phyloP scores from a whole-genome alignment of 2,113 vertebrate genomes.

The Corythornis cristatus region DNA sequence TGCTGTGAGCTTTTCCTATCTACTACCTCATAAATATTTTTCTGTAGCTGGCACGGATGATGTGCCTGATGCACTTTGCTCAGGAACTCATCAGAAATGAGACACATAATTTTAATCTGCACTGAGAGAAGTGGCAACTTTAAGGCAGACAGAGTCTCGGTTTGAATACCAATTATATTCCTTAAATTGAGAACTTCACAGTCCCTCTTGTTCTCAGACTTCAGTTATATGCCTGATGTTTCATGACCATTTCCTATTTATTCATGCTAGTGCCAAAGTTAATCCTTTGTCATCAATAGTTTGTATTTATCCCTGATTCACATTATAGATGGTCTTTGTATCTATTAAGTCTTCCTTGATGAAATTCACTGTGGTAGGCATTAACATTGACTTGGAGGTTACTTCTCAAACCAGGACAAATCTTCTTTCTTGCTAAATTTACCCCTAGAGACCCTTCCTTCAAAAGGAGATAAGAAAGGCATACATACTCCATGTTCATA shows the following conservation, averaged over 20 bases:
- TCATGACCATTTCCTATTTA: neutral
- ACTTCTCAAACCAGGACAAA: neutral
- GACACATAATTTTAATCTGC: neutral
- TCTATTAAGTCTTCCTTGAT: neutral
- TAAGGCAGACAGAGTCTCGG: neutral
- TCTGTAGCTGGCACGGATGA: neutral
- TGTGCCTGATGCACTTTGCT: neutral
- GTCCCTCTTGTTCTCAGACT: neutral
- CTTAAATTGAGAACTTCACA: neutral
- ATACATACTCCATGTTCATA: neutral
- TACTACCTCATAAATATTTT: conserved; percentile 26
- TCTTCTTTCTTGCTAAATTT: neutral
- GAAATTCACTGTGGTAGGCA: neutral
- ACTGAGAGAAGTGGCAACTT: fast-evolving
- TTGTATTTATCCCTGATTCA: neutral
- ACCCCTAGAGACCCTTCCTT: neutral
- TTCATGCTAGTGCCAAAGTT: neutral
- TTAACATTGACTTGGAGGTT: neutral
- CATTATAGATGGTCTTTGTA: fast-evolving
- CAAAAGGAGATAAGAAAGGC: neutral
- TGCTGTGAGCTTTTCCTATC: conserved; percentile 28
- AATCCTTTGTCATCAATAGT: fast-evolving
- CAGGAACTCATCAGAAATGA: neutral
- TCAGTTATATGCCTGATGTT: neutral
- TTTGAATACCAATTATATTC: neutral